Evolutionary conservation across 2,113 vertebrate species (phyloP), one percentile per base, ranked within the genome.

Genomic region (Noturus placidus): DNA sequence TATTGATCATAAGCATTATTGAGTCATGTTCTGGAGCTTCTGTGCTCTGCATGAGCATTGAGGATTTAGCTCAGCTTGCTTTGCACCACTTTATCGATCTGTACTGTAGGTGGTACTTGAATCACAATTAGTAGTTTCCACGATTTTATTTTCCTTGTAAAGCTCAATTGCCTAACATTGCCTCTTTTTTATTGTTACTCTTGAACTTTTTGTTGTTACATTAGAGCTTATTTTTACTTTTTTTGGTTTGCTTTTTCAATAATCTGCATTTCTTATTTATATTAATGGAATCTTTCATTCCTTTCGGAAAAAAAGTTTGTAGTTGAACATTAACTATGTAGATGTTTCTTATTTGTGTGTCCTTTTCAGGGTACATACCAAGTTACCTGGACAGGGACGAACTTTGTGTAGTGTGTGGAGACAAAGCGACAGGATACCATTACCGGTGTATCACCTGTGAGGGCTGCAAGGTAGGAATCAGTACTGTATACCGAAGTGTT

Each of bases 331-430:
- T 50, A n/a, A n/a, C n/a, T n/a, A 33, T 50, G 19, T n/a, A 52
- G 30, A 61, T 54, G 11, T 61, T 82, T 54, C 46, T 25, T n/a
- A 30, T 65, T 54, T 22, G 54, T 79, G 35, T 85, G 20, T 69
- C 7, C 74, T 50, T 74, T 67, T 42, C 69, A 99, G 98, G 98
- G 93, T 99, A 99, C 94, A 98, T 99, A 95, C 98, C 98, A 92
- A 99, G 98, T 93, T 99, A 99, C 94, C 95, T 99, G 95, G 98
- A 99, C 95, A 99, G 99, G 95, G 98, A 99, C 91, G 98, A 99
- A 94, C 95, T 99, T 15, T 99, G 98, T 92, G 98, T 99, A 82
- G 98, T 99, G 38, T 99, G 98, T 88, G 97, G 97, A 92, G 98
- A 99, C 96, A 98, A 99, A 94, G 98, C 98, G 88, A 99, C 98